Conservation (phyloP, 2,888 invertebrate species). For the Drosophila seclusa region DNA sequence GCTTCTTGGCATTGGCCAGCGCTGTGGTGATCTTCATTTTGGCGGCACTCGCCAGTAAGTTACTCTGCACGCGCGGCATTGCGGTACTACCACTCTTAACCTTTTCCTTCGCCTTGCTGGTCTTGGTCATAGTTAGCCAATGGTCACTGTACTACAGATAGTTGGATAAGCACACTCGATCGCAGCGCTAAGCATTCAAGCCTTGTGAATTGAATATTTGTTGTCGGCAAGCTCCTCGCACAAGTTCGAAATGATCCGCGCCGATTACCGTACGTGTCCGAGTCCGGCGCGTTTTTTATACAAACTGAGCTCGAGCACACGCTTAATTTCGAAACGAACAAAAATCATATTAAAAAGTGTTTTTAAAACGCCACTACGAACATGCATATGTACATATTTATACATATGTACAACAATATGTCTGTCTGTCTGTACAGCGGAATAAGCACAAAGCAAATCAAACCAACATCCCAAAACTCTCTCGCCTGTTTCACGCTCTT, state of each 20-base stretch:
- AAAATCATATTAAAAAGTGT: conserved; percentile 66
- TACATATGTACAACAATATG: conserved; percentile 2
- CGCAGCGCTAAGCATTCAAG: conserved; percentile 13
- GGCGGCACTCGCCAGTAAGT: conserved; percentile 75
- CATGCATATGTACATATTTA: conserved; percentile 27
- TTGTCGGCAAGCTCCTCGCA: conserved; percentile 15
- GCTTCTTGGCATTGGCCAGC: conserved; percentile 68
- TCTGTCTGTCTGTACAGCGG: conserved; percentile 16
- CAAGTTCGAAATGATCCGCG: conserved; percentile 47
- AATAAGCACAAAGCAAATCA: conserved; percentile 58
- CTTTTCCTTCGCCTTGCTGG: conserved; percentile 64
- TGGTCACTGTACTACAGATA: neutral
- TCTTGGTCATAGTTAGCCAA: conserved; percentile 62
- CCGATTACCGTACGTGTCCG: conserved; percentile 69
- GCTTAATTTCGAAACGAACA: conserved; percentile 70
- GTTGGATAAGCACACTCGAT: neutral
- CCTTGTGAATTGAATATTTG: conserved; percentile 2
- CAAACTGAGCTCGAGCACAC: conserved; percentile 69
- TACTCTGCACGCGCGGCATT: conserved; percentile 21
- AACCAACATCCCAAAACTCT: conserved; percentile 49
- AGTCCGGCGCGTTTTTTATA: conserved; percentile 77
- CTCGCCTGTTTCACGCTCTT: conserved; percentile 30
- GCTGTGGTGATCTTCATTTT: conserved; percentile 81
- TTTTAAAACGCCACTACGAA: conserved; percentile 56
- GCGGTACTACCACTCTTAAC: conserved; percentile 36